A percentile compares a stretch with the other conserved stretches of the same genome.
These are phyloP conservation scores for Subanguina moxae DNA, from an alignment of 1,140 invertebrate genomes.

Conservation along the genomic window DNA sequence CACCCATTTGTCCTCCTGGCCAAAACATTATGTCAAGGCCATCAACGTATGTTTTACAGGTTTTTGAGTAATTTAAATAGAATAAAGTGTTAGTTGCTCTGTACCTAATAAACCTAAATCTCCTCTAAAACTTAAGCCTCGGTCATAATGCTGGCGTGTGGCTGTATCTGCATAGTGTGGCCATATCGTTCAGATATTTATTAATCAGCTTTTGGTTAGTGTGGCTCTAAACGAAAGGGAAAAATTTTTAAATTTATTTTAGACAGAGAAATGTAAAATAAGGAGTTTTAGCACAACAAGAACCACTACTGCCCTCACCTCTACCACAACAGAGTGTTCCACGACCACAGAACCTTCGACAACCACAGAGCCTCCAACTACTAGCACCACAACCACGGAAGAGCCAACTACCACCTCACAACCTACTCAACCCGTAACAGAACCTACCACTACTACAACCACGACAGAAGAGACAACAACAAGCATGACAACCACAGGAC, in stretches of 20 bases:
- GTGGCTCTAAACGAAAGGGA: too few relatives aligned
- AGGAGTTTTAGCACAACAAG: constrained; percentile 7
- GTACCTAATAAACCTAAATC: too few relatives aligned
- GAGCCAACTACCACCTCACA: constrained; percentile 23
- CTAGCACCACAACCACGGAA: constrained; percentile 20
- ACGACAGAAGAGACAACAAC: constrained; percentile 20
- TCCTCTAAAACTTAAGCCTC: too few relatives aligned
- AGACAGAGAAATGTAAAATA: too few relatives aligned
- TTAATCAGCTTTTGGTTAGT: too few relatives aligned
- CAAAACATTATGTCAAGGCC: constrained; percentile 40
- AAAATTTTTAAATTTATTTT: too few relatives aligned
- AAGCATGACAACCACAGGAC: not conserved
- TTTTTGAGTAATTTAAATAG: not conserved
- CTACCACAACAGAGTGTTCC: not conserved
- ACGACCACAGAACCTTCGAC: constrained; percentile 1
- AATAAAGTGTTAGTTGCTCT: too few relatives aligned
- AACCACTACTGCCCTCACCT: not conserved
- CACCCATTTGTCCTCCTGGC: constrained; percentile 40
- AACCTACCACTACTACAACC: constrained; percentile 21
- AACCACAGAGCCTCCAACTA: constrained; percentile 17
- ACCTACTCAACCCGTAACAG: constrained; percentile 11
- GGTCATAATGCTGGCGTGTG: too few relatives aligned
- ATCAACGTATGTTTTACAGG: not conserved
- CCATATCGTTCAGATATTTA: too few relatives aligned
- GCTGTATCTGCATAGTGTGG: too few relatives aligned